Conservation (phyloP, 2,888 invertebrate species). For the Amphiduros pacificus region DNA sequence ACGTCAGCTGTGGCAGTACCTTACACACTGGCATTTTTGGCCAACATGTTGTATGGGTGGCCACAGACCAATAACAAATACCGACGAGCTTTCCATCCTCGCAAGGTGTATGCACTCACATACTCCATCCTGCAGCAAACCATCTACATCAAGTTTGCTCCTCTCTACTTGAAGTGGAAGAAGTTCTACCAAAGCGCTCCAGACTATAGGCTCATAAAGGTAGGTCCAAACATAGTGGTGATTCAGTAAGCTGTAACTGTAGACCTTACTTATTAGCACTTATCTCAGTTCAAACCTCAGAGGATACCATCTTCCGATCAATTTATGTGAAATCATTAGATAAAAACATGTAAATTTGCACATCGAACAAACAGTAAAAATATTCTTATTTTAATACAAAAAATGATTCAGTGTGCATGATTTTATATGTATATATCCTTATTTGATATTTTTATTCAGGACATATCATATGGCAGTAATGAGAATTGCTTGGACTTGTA, state of each 20-base stretch:
- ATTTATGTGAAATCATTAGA: too few species aligned
- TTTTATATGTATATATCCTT: too few species aligned
- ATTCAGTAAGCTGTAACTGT: too few species aligned
- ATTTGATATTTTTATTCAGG: too few species aligned
- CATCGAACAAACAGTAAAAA: too few species aligned
- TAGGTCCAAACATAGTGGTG: too few species aligned
- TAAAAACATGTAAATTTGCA: too few species aligned
- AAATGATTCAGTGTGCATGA: not conserved
- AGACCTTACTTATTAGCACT: too few species aligned
- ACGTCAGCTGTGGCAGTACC: conserved; percentile 48
- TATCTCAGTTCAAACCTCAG: too few species aligned
- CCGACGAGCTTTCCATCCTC: conserved; percentile 45
- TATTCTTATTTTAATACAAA: too few species aligned
- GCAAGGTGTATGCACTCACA: conserved; percentile 50
- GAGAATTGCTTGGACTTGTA: conserved; percentile 48
- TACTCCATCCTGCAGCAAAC: conserved; percentile 42
- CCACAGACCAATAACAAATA: conserved; percentile 40
- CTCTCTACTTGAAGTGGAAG: conserved; percentile 42
- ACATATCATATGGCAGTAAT: conserved; percentile 48
- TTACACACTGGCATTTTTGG: conserved; percentile 48
- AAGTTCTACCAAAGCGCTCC: conserved; percentile 41
- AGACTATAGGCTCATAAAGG: conserved; percentile 41
- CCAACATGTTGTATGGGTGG: conserved; percentile 52
- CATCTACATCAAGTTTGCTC: conserved; percentile 33
- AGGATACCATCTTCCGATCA: too few species aligned